Base-by-base conservation (phyloP, 2,888 invertebrate species). In the Lysandra bellargus region DNA sequence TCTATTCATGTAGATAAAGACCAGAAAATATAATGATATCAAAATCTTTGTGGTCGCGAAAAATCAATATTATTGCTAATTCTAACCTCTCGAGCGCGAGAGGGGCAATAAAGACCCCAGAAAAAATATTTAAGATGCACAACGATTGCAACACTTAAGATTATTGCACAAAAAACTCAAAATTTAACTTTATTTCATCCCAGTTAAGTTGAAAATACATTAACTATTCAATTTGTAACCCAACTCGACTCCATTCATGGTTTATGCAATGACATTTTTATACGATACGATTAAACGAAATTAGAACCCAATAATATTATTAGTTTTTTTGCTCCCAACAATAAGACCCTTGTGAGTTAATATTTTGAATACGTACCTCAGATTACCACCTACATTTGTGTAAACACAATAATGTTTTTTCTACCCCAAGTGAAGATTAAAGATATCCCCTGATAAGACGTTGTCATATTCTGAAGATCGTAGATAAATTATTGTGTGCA, bases 221-320 rank as follows among this genome's bases (percentile, higher is more conserved):
- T 33, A 53, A 30, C 44, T 49, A 17, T 53, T 23, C 9, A 33
- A 33, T 57, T 76, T 76, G 83, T 81, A 86, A 92, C 86, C 89
- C 88, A 86, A 92, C 83, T 83, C 84, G 87, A 87, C 87, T 85
- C 85, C 85, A 86, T 79, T 85, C 85, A 90, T 88, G 30, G 49
- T 75, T 75, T 75, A 75, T 75, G 76, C 76, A 53, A 76, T 86
- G 95, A 95, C 95, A 95, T 89, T 92, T 95, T 94, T 92, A 95
- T 92, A 91, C 86, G 87, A 87, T 86, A 86, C 87, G 94, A 92
- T 93, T 95, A 94, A 93, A 93, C 88, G 95, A 94, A 95, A 95
- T 95, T 94, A 95, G 95, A 95, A 83, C 91, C 95, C 93, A 95
- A 95, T 95, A 93, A 94, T 93, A 93, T 92, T 93, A 93, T 94